Evolutionary conservation across 2,113 vertebrate species (phyloP).

Genomic region (Otolemur garnettii): DNA sequence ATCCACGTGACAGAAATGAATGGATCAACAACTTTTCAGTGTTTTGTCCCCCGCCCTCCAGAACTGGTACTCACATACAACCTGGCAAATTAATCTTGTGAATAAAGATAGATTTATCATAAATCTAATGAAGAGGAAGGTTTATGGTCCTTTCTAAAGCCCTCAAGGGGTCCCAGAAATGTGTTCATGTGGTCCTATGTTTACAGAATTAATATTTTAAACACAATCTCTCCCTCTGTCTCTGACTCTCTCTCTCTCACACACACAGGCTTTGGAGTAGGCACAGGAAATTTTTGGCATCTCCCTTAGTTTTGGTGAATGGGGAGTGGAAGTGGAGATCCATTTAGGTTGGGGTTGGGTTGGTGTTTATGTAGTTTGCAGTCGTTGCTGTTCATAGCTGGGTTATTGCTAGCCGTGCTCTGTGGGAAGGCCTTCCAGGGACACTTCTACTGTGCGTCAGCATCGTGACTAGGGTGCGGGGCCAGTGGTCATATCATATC

Average conservation of each 20-base stretch:
- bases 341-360: neutral
- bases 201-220: neutral
- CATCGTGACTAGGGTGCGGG: neutral
- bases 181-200: neutral
- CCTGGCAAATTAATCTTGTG: neutral
- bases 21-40: neutral
- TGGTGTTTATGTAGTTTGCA: neutral
- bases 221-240: neutral
- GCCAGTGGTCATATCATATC: neutral
- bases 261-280: neutral
- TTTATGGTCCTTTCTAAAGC: neutral
- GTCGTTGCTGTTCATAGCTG: neutral
- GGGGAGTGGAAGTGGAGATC: neutral
- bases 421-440: neutral
- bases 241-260: neutral
- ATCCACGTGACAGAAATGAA: neutral
- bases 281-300: neutral
- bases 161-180: neutral
- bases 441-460: accelerated
- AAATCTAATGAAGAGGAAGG: neutral
- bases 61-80: neutral
- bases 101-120: neutral
- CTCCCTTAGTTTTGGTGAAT: neutral
- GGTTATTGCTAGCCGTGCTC: neutral
- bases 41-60: neutral